Percentiles rank a stretch among this genome's conserved stretches.
Conservation (phyloP, 2,113 vertebrate species). For the Hippocampus abdominalis region DNA sequence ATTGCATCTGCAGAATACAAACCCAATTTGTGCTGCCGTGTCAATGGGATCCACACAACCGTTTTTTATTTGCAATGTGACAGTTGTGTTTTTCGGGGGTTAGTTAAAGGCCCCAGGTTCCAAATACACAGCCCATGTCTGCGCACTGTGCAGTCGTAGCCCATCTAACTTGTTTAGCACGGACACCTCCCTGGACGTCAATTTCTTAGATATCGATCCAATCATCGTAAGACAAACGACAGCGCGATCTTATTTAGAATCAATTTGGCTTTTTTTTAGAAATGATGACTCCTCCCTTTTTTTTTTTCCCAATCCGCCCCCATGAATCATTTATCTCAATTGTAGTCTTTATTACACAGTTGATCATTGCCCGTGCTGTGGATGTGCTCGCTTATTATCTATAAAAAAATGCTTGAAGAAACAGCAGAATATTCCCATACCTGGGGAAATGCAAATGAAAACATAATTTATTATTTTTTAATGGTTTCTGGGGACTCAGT, state of each 20-base stretch:
- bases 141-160: too few species aligned
- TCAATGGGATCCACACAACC: too few species aligned
- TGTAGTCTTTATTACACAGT: neutral
- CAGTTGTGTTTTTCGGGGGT: too few species aligned
- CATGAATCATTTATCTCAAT: constrained; percentile 2
- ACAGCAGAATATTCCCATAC: neutral
- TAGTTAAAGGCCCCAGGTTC: too few species aligned
- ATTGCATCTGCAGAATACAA: too few species aligned
- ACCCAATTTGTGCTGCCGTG: too few species aligned
- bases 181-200: too few species aligned
- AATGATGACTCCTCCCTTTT: neutral
- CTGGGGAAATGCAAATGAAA: neutral
- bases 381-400: neutral
- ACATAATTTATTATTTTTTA: neutral
- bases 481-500: neutral
- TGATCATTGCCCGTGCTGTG: neutral
- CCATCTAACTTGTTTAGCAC: too few species aligned
- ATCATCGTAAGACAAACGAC: neutral
- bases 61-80: too few species aligned
- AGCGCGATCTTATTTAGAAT: neutral
- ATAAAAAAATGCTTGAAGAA: neutral
- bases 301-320: neutral
- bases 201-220: neutral
- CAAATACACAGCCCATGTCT: too few species aligned
- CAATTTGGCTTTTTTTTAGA: neutral